Evolutionary conservation across 2,888 invertebrate genomes (phyloP).

Genomic region (Ashinkailepas kermadecensis): DNA sequence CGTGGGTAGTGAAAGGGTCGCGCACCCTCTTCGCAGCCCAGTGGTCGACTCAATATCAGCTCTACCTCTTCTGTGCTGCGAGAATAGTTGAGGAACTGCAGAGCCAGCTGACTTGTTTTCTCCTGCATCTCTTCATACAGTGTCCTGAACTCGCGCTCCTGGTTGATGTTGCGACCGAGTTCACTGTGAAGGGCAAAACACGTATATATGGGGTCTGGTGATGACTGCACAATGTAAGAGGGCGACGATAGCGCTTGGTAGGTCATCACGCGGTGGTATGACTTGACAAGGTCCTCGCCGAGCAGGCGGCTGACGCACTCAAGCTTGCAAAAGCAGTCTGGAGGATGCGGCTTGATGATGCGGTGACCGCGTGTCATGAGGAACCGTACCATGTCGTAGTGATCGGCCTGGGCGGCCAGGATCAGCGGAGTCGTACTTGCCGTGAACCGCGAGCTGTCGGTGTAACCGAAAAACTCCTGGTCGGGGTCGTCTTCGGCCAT

Average conservation of each 20-base stretch:
- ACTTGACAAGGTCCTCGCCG: constrained; percentile 15
- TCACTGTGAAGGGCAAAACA: background rate
- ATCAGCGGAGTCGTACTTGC: constrained; percentile 61
- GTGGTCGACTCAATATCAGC: background rate
- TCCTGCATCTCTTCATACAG: constrained; percentile 1
- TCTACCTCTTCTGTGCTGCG: constrained; percentile 17
- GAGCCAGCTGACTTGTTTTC: background rate
- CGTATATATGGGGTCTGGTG: background rate
- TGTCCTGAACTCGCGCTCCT: constrained; percentile 9
- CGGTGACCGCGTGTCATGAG: constrained; percentile 57
- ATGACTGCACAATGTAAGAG: background rate
- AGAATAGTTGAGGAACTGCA: constrained; percentile 9
- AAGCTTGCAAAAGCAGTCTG: constrained; percentile 50
- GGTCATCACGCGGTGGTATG: background rate
- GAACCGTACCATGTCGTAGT: constrained; percentile 60
- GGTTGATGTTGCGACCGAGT: background rate
- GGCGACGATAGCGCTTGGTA: constrained; percentile 1
- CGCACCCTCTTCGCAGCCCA: constrained; percentile 14
- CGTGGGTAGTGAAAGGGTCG: constrained; percentile 7
- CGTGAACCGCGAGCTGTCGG: constrained; percentile 53
- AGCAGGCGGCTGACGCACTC: background rate
- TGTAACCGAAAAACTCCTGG: constrained; percentile 45
- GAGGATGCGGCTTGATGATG: constrained; percentile 56
- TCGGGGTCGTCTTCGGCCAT: constrained; percentile 43
- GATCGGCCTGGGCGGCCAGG: constrained; percentile 61